Evolutionary conservation across 2,888 invertebrate species (phyloP), one percentile per base, ranked within the genome.

Genomic region (Arctia plantaginis): DNA sequence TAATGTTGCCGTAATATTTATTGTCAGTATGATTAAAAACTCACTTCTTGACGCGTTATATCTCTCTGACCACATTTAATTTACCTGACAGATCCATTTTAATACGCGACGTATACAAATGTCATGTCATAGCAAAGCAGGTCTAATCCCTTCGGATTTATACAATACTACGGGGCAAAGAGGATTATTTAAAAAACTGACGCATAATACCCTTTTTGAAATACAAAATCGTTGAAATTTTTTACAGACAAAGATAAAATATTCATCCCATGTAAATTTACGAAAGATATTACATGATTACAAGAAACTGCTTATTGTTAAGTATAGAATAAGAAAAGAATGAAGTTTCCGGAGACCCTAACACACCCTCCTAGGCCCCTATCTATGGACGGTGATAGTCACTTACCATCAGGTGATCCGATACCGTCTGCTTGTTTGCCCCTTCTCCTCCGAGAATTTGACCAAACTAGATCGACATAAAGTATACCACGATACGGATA

Each of bases 121-220:
- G 23, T 23, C 51, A 55, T 69, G 69, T 65, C 69, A 65, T 51
- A 73, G 27, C 12, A 70, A 20, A 68, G 67, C 74, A 13, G 55
- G 44, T 33, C 39, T 83, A 82, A 83, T 74, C 77, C 68, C 62
- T 10, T 13, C 20, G 71, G 82, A 82, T 83, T 69, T 39, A 69
- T 69, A 39, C 47, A 69, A 77, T 35, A 72, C 51, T 51, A 51
- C 62, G 66, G 64, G 71, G 70, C 66, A 73, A 76, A 79, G 66
- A 55, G 76, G 83, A 83, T 83, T 83, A 83, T 65, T 78, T 74
- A 67, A 39, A 80, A 80, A 77, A 75, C 65, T 74, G 71, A 78
- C 76, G 35, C 47, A 64, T 51, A 69, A 27, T 59, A 75, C 41
- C 35, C 55, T 18, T 55, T 73, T 39, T 55, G n/a, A 44, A 35